Evolutionary conservation across 2,888 invertebrate genomes (phyloP).

Genomic region (Microchrysa polita): DNA sequence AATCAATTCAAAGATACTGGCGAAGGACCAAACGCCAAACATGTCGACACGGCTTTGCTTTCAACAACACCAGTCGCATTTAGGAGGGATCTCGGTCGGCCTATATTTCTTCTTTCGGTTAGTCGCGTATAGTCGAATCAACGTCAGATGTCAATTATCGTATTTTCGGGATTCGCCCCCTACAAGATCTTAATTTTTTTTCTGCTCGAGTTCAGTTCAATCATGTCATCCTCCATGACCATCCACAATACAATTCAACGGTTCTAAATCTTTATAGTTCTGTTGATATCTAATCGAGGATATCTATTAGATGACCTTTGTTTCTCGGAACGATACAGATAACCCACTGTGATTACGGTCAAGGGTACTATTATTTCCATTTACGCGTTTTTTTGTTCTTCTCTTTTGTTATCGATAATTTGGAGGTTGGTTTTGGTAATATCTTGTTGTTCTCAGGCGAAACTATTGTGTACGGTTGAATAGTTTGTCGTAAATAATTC

Average conservation of each 20-base stretch:
- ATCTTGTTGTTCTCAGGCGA: background rate
- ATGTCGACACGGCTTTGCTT: background rate
- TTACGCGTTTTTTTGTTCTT: background rate
- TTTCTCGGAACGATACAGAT: conserved; percentile 19
- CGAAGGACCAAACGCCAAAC: background rate
- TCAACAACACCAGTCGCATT: conserved; percentile 15
- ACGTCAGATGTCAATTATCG: conserved; percentile 26
- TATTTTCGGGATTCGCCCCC: conserved; percentile 11
- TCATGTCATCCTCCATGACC: background rate
- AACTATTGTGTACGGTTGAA: background rate
- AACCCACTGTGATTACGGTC: conserved; percentile 26
- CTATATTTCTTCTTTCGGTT: background rate
- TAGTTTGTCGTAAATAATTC: conserved; percentile 9
- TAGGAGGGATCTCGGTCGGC: background rate
- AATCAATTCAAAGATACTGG: conserved; percentile 1
- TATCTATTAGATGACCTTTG: background rate
- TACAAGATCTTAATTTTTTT: background rate
- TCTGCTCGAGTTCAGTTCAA: background rate
- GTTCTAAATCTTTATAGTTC: background rate
- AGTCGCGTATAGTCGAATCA: background rate
- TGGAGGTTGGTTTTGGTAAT: conserved; percentile 11
- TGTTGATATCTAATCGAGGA: conserved; percentile 5
- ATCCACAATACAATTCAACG: background rate
- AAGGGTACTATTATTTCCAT: background rate
- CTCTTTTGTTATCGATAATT: background rate